Evolutionary conservation across 2,113 vertebrate genomes (phyloP), one percentile per base, ranked within the genome.

Genomic region (Corythaeola cristata): DNA sequence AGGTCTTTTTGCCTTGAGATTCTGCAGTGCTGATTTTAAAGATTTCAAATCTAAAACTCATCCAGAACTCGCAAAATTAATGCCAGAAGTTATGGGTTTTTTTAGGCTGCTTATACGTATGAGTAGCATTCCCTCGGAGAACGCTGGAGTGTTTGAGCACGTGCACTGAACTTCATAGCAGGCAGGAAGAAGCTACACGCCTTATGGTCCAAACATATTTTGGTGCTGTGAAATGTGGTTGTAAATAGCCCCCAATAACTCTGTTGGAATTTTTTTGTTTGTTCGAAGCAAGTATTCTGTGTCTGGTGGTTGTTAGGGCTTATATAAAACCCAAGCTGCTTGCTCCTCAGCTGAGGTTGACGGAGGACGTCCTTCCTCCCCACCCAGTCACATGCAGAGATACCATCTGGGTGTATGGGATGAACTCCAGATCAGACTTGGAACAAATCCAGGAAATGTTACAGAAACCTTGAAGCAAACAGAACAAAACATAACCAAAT

Each of bases 401-500:
- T 21, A 12, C 95, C 90, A 93, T 96, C 88, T 93, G 95, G 93
- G 67, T 44, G 32, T 5, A 2, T 5, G 75, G 41, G 45, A 13
- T 21, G 50, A 37, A 1, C 75, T 94, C 89, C 85, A 83, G 53
- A 3, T 21, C 5, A 5, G 62, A 6, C 9, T 7, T 85, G 88
- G 78, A 85, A 7, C 67, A 24, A 5, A 6, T 35, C 88, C 92
- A 86, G 63, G 2, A 9, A 3, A 6, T 37, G 63, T 13, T 47
- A n/a, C n/a, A 7, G 11, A 79, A 83, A 79, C 74, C 93, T 90
- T 66, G 85, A 11, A n/a, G 71, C 41, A 23, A 85, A 21, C 39
- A 76, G 53, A 44, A 10, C 39, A 79, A 17, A 53, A 11, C 45
- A 32, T 6, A 22, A 15, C 4, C 63, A 8, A n/a, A 39, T 2